Conservation (phyloP, 2,797 vertebrate species). For the Oryzias dopingdopingensis region DNA sequence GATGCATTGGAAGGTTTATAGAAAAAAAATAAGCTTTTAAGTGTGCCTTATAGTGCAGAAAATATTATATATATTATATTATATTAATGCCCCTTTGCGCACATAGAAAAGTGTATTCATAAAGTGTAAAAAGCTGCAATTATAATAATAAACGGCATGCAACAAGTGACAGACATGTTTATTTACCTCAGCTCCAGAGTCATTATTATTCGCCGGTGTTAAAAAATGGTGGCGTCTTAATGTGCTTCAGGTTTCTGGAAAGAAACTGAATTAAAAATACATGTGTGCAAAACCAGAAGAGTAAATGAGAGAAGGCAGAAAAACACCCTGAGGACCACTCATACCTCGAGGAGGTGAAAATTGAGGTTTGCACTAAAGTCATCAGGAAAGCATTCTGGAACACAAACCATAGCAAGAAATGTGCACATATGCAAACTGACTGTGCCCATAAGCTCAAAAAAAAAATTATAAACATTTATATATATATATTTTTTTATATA, state of each 20-base stretch:
- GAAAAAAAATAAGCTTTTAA: too few relatives aligned
- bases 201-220: background rate
- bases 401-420: background rate
- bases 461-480: too few relatives aligned
- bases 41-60: too few relatives aligned
- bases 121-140: too few relatives aligned
- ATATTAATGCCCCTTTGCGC: too few relatives aligned
- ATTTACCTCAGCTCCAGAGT: background rate
- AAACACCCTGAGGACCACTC: slow-evolving; percentile 11
- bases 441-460: too few relatives aligned
- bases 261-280: slow-evolving; percentile 7
- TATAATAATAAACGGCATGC: too few relatives aligned
- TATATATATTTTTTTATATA: too few relatives aligned
- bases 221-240: background rate
- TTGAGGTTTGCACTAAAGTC: slow-evolving; percentile 19
- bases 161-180: background rate
- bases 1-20: too few relatives aligned
- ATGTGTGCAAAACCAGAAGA: background rate
- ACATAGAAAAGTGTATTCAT: too few relatives aligned
- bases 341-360: slow-evolving; percentile 11
- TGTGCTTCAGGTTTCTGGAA: background rate
- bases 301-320: background rate
- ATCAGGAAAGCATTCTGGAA: slow-evolving; percentile 1
- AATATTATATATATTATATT: too few relatives aligned
- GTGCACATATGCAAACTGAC: background rate